phyloP scores from a whole-genome alignment of 1,140 invertebrate species.

The Apis laboriosa region DNA sequence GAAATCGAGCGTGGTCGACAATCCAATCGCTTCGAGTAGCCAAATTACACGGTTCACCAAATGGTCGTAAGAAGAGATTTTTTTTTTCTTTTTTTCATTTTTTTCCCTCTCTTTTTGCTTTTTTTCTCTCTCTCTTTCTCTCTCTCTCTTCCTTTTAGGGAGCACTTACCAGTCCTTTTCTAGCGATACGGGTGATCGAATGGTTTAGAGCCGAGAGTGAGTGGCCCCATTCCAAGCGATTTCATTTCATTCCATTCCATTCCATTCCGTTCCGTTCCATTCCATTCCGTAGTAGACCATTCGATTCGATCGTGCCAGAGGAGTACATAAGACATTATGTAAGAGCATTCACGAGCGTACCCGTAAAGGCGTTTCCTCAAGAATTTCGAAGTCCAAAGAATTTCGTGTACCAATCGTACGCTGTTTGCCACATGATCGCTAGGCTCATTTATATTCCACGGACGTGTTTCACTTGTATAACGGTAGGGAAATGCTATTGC shows the following conservation, averaged over 20 bases:
- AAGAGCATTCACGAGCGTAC: constrained; percentile 35
- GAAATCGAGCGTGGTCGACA: not conserved
- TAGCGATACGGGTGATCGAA: constrained; percentile 17
- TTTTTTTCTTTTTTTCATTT: too few relatives aligned
- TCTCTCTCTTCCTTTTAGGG: not conserved
- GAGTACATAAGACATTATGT: constrained; percentile 44
- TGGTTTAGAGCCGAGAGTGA: constrained; percentile 29
- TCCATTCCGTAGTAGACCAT: constrained; percentile 36
- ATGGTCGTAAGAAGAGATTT: not conserved
- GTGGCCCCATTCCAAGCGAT: constrained; percentile 51
- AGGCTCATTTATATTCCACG: constrained; percentile 13
- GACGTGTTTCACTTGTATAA: not conserved
- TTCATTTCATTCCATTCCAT: constrained; percentile 40
- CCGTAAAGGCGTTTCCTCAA: constrained; percentile 26
- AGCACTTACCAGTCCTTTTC: constrained; percentile 16
- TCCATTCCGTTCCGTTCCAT: constrained; percentile 46
- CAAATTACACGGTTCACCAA: constrained; percentile 23
- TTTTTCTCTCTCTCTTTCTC: not conserved
- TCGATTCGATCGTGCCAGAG: constrained; percentile 34
- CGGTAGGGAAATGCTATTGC: constrained; percentile 3
- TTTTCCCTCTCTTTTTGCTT: too few relatives aligned
- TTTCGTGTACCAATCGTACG: constrained; percentile 40
- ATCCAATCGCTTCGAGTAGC: not conserved
- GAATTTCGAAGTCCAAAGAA: constrained; percentile 28
- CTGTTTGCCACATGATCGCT: constrained; percentile 8